Conservation (phyloP, 1,140 invertebrate species). For the Littorina saxatilis region DNA sequence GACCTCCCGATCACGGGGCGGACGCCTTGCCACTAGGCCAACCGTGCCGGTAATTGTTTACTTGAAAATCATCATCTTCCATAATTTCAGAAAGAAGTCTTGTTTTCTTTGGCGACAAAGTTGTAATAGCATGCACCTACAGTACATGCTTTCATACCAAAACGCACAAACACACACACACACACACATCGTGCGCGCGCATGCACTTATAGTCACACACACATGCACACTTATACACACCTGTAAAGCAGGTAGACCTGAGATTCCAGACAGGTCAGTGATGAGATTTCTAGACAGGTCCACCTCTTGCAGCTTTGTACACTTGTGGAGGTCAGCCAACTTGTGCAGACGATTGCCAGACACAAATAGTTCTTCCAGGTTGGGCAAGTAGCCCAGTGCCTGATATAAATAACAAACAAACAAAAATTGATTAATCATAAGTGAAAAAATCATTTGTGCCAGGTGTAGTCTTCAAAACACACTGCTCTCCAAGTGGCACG, state of each 20-base stretch:
- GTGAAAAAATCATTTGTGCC: too few relatives aligned
- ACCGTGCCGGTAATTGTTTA: too few relatives aligned
- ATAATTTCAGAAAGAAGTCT: too few relatives aligned
- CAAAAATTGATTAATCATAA: not conserved
- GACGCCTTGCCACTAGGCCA: too few relatives aligned
- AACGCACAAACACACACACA: constrained; percentile 8
- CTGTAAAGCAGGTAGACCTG: constrained; percentile 60
- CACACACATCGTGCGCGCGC: not conserved
- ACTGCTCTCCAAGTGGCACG: too few relatives aligned
- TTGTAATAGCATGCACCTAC: too few relatives aligned
- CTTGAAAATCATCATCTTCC: too few relatives aligned
- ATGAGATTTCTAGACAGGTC: constrained; percentile 68
- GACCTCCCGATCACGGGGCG: too few relatives aligned
- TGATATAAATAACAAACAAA: constrained; percentile 34
- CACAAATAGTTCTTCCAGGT: constrained; percentile 72
- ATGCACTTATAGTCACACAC: too few relatives aligned
- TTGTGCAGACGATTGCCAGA: constrained; percentile 64
- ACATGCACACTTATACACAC: constrained; percentile 35
- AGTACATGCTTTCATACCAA: not conserved
- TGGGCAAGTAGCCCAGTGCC: constrained; percentile 72
- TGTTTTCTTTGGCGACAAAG: too few relatives aligned
- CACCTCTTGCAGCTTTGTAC: constrained; percentile 69
- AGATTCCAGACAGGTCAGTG: constrained; percentile 67
- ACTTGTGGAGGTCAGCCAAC: constrained; percentile 64
- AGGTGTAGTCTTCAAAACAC: too few relatives aligned